Evolutionary conservation across 2,113 vertebrate genomes (phyloP), one percentile per base, ranked within the genome.

Genomic region (Nothocercus julius): DNA sequence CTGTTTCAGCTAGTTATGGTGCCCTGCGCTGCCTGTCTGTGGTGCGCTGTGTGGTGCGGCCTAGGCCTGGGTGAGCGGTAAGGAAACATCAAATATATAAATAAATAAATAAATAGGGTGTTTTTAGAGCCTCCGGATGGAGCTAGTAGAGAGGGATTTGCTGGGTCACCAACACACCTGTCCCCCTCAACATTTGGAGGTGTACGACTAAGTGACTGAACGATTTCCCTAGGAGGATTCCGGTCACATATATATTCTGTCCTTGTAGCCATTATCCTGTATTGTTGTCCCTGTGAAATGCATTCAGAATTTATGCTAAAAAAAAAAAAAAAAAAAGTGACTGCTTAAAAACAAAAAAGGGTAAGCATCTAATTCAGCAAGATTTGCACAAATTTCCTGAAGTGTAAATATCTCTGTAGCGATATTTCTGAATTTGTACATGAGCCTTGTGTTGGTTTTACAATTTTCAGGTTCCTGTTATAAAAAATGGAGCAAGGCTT

Each of bases 101-200:
- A 56, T 30, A 56, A 8, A 56, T 17, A 30, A 8, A 47, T 47
- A 54, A 14, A 28, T 15, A 54, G 14, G 24, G 25, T 20, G 59
- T 69, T 83, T 54, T 76, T 34, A 4, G 21, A 82, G 59, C 92
- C 92, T 96, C 87, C 90, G 96, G 96, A 22, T 95, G 87, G 96
- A 94, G 93, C 93, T 90, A 88, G 54, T 5, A 67, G 72, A 95
- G 90, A 92, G n/a, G 36, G n/a, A 90, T 72, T 85, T 36, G 66
- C 44, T 28, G 53, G 53, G 53, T 14, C 53, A 28, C 34, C 21
- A 25, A 16, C 61, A 63, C 25, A 15, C 22, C 14, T n/a, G n/a
- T 36, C 34, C n/a, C 22, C 4, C 38, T 61, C 53, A 20, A 68
- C 51, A 2, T 34, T 47, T 62, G 15, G 6, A 8, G 13, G 5